Evolutionary conservation across 2,888 invertebrate genomes (phyloP), one percentile per base, ranked within the genome.

Genomic region (Thymelicus sylvestris): DNA sequence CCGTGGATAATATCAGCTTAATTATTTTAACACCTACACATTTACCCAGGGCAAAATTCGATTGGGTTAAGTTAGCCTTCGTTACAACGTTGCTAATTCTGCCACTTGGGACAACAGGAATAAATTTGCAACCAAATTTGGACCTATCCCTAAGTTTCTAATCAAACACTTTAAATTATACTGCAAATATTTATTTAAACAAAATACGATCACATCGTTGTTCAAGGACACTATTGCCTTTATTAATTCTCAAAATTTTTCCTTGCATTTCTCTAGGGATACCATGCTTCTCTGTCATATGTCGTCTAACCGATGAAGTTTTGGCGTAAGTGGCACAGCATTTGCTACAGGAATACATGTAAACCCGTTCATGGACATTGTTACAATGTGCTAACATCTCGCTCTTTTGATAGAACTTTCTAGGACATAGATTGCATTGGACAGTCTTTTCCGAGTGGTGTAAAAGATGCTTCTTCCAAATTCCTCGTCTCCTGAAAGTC

Each of bases 401-500:
- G 38, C 81, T 77, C 0, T 80, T 78, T 4, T 79, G 79, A 69
- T 79, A 86, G 63, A 93, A 93, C 73, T 87, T 91, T 7, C 81
- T 83, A 0, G 91, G 88, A 67, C 93, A 93, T 4, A 84, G 80
- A 0, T 75, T 79, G 70, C 93, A 93, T 66, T 89, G 87, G 0
- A 87, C 75, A 0, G 81, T 87, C 68, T 91, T 93, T 39, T 93
- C 92, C 4, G 79, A 79, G 66, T 93, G 93, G 60, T 84, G 83
- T n/a, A 88, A 76, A n/a, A 88, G 75, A 77, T 93, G 93, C 24
- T 90, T 91, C n/a, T 77, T 87, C 86, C 89, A 92, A 60, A 92
- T 86, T 0, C 85, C 87, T 67, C 83, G 80, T 70, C 92, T 80
- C 0, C 91, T 85, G 79, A 93, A 93, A 0, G 91, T 92, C 3